Evolutionary conservation across 2,113 vertebrate species (phyloP), one percentile per base, ranked within the genome.

Genomic region (Coracopsis vasa): DNA sequence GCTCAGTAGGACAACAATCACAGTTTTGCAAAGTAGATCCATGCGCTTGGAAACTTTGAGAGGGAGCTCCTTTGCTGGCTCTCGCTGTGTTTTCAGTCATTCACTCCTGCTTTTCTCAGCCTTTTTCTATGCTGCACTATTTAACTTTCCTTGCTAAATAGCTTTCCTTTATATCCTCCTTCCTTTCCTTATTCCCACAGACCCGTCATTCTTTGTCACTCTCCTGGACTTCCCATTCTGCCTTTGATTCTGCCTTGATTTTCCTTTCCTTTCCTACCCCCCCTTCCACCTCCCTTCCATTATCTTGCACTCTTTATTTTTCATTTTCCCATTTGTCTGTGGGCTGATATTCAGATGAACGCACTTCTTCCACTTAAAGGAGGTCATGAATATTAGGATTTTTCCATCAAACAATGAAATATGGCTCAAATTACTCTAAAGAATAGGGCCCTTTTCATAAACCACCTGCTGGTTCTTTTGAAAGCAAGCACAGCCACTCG

Each of bases 341-440:
- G 88, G 73, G 88, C 80, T 92, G 86, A 92, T 94, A 94, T 88
- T 96, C 95, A 96, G 91, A 96, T 66, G 95, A 94, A 86, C 58
- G 48, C 90, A 94, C 91, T 85, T 84, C 47, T 94, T 79, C 92
- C 92, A 91, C 88, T 93, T 94, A 89, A 90, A 94, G 86, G 83
- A 94, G 83, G 94, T 94, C 92, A 95, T 95, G 96, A 96, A 95
- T 96, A 94, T 96, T 93, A 81, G 74, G 83, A 73, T 94, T 96
- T 95, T 89, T 91, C 92, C 94, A 48, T 65, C 88, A 85, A 95
- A 97, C 95, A 94, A 94, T 95, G 94, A 96, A 97, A 93, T 94
- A 96, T 93, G 95, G 77, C 96, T 96, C 95, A 96, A 92, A 95
- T 96, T 96, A 95, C 94, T 80, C 56, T 81, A 56, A 93, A 95